Base-by-base conservation (phyloP, 2,888 invertebrate species). In the Chromoteleia sp. region DNA sequence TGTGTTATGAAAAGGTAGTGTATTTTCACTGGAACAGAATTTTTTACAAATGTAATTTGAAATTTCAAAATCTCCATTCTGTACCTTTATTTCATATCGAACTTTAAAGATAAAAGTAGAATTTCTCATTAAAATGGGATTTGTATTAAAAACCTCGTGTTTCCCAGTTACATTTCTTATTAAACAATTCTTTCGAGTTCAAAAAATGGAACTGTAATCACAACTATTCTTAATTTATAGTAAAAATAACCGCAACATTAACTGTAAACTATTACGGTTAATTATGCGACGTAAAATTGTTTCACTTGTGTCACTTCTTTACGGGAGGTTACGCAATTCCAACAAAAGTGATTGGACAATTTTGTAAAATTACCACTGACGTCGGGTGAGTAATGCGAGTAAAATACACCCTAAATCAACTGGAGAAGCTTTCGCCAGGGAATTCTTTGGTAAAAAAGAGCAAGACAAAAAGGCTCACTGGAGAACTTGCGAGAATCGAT, bases 401-500 rank as follows among this genome's bases (percentile, higher is more conserved):
- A 63, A 63, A 63, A 63, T 48, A 48, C 14, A 48, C 36, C 63
- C 48, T 63, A 63, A 48, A 36, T 63, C 48, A 63, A 63, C 33
- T 30, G 10, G 33, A 30, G 45, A 63, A 63, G 48, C 33, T 63
- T 63, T 63, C 63, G 6, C 63, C 33, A 8, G 63, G 63, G 63
- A 65, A 50, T 50, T 65, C 50, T 65, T 50, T 19, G 12, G 39
- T 39, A 65, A 50, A 65, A 45, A 65, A 36, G 39, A 25, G 10
- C 3, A 36, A 65, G 25, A 48, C 29, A 65, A 50, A 65, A 39
- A 39, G 25, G 17, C 39, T 52, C 48, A 10, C 8, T 8, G 30
- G 25, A 39, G 45, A 65, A 65, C 50, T 65, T 50, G 21, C 19
- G n/a, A 52, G 39, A 52, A 65, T 65, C 65, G 65, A 65, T 65